phyloP scores from a whole-genome alignment of 2,797 vertebrate species.

The Bradypodion ventrale region DNA sequence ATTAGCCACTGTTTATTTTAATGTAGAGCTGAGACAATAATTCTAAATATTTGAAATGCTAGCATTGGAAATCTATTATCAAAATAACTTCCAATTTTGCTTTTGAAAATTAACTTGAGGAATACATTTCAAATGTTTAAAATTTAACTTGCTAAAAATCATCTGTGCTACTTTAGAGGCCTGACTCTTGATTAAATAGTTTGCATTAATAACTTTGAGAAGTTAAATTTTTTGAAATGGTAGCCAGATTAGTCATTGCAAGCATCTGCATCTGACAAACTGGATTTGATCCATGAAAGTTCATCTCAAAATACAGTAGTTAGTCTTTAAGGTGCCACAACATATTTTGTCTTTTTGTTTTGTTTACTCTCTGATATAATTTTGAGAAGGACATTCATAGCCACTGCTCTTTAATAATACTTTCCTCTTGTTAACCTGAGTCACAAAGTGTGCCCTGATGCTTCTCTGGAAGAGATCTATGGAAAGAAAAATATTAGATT shows the following conservation, averaged over 20 bases:
- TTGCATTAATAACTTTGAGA: neutral
- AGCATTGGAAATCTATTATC: neutral
- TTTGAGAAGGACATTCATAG: neutral
- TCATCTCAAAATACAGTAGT: too few relatives aligned
- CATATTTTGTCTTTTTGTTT: too few relatives aligned
- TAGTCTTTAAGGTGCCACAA: too few relatives aligned
- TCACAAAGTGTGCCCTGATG: neutral
- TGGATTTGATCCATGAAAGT: too few relatives aligned
- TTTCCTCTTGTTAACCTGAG: neutral
- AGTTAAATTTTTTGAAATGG: too few relatives aligned
- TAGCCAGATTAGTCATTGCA: too few relatives aligned
- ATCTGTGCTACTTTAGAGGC: neutral
- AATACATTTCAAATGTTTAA: neutral
- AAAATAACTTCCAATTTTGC: neutral
- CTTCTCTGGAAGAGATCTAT: slow-evolving; percentile 1
- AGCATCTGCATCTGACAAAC: too few relatives aligned
- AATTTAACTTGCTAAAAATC: neutral
- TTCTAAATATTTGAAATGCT: neutral
- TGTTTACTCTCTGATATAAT: too few relatives aligned
- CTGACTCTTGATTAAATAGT: neutral
- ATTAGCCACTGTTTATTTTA: neutral
- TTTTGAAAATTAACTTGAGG: neutral
- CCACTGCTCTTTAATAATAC: neutral
- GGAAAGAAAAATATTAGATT: neutral
- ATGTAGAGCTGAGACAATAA: neutral